These are phyloP conservation scores for Chironomus tentans DNA, from an alignment of 2,888 invertebrate species.

Conservation along the genomic window DNA sequence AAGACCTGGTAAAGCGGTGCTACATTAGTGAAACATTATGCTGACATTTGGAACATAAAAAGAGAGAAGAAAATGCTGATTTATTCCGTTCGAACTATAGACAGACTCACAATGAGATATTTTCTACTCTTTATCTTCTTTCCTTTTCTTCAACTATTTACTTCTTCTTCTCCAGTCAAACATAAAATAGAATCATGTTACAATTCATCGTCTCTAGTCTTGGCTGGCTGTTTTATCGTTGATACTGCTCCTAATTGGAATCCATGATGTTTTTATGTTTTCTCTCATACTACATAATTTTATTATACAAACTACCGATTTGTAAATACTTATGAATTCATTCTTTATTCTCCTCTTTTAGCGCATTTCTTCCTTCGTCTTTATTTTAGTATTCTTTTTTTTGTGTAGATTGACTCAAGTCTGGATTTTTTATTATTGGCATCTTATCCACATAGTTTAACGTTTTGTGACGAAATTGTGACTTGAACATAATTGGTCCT, in stretches of 20 bases:
- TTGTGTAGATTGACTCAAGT: too few relatives aligned
- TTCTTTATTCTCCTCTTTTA: not conserved
- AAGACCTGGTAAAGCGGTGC: too few relatives aligned
- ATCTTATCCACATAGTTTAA: too few relatives aligned
- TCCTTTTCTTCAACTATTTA: not conserved
- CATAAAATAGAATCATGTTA: conserved; percentile 16
- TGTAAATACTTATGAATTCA: not conserved
- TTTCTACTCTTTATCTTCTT: not conserved
- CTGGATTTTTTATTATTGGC: too few relatives aligned
- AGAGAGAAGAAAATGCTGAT: too few relatives aligned
- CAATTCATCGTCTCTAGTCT: conserved; percentile 16
- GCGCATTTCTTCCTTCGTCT: not conserved
- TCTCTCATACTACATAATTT: not conserved
- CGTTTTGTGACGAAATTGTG: too few relatives aligned
- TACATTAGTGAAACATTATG: too few relatives aligned
- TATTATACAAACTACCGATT: not conserved
- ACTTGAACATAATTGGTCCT: too few relatives aligned
- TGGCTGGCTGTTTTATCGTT: not conserved
- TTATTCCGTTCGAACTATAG: not conserved
- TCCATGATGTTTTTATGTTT: conserved; percentile 18
- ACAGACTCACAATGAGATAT: not conserved
- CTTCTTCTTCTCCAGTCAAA: not conserved
- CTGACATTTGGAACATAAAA: too few relatives aligned
- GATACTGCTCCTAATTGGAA: conserved; percentile 10
- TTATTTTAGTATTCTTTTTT: not conserved